phyloP scores from a whole-genome alignment of 2,113 vertebrate genomes.

The Plecturocebus donacophilus region DNA sequence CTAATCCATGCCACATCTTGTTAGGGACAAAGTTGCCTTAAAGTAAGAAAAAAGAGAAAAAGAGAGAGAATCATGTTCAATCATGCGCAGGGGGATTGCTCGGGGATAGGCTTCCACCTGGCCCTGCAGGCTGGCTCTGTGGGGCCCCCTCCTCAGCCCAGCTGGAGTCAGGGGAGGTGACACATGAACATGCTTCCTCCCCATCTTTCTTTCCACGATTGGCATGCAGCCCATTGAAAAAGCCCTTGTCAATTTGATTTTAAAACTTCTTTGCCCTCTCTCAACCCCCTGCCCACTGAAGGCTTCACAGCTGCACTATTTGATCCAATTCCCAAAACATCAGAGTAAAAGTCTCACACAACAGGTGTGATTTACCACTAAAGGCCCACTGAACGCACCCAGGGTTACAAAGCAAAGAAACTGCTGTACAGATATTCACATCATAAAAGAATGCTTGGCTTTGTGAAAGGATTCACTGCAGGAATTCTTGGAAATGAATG shows the following conservation, averaged over 20 bases:
- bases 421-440: rapidly evolving
- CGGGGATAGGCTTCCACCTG: rapidly evolving
- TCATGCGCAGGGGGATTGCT: rapidly evolving
- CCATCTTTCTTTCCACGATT: not conserved
- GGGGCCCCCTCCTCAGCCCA: not conserved
- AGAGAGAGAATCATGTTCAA: not conserved
- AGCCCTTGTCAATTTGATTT: too few relatives aligned
- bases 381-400: too few relatives aligned
- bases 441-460: rapidly evolving
- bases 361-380: not conserved
- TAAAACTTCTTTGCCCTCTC: not conserved
- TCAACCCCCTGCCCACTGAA: not conserved
- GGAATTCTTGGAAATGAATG: not conserved
- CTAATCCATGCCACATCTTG: rapidly evolving
- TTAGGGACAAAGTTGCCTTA: not conserved
- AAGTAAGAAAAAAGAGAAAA: not conserved
- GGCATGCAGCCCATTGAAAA: not conserved
- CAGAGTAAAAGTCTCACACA: not conserved
- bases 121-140: rapidly evolving
- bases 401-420: not conserved
- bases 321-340: not conserved
- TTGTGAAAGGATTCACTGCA: not conserved
- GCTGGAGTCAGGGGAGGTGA: not conserved
- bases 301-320: not conserved
- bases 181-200: rapidly evolving